These are phyloP conservation scores for Coelopa pilipes DNA, from an alignment of 2,888 invertebrate species.

Conservation along the genomic window DNA sequence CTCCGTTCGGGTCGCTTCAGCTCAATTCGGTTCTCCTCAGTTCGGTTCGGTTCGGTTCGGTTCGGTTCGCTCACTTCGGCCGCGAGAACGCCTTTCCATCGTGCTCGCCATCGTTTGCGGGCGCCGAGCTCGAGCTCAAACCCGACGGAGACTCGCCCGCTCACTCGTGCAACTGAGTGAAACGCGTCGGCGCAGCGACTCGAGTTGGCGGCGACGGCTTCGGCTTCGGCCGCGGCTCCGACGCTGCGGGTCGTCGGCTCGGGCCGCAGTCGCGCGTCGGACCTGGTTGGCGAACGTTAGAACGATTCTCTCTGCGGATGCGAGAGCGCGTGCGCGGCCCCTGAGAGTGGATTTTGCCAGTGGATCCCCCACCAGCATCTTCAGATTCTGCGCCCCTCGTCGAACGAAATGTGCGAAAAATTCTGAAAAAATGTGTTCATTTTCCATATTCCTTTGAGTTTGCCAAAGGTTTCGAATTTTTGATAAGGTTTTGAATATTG, in stretches of 20 bases:
- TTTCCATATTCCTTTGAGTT: too few relatives aligned
- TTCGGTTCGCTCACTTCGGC: too few relatives aligned
- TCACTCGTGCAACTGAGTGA: constrained; percentile 33
- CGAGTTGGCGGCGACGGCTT: constrained; percentile 8
- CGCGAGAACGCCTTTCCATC: neutral
- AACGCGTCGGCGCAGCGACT: constrained; percentile 41
- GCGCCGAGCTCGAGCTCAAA: neutral
- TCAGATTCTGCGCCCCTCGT: too few relatives aligned
- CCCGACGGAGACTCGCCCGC: constrained; percentile 30
- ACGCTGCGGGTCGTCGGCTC: constrained; percentile 33
- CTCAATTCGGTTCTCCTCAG: too few relatives aligned
- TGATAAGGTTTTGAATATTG: too few relatives aligned
- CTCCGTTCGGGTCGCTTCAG: too few relatives aligned
- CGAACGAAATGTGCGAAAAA: constrained; percentile 12
- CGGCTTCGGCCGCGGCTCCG: too few relatives aligned
- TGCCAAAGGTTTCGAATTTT: too few relatives aligned
- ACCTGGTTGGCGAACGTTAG: constrained; percentile 56
- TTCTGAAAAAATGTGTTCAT: constrained; percentile 23
- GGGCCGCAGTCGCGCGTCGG: constrained; percentile 59
- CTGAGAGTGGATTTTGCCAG: constrained; percentile 10
- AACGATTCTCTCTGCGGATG: constrained; percentile 57
- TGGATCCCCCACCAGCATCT: neutral
- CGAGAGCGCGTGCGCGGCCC: constrained; percentile 38
- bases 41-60: too few relatives aligned
- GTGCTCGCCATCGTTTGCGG: neutral